Conservation (phyloP, 1,140 invertebrate genomes). For the Drosophila yakuba region DNA sequence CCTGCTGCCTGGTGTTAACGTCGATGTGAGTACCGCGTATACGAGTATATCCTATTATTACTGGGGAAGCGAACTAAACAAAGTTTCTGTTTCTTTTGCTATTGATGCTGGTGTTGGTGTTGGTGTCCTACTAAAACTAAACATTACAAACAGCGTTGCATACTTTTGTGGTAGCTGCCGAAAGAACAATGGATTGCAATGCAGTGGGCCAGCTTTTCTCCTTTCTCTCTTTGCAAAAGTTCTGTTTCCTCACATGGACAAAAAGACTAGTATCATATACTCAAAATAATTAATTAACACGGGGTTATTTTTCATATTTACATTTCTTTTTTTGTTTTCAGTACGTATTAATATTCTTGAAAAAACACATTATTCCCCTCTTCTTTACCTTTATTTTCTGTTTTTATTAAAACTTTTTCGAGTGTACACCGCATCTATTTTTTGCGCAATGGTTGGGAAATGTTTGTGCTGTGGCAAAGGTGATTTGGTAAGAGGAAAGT, state of each 20-base stretch:
- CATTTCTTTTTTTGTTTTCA: neutral
- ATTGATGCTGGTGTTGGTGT: slow-evolving; percentile 18
- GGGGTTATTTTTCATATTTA: neutral
- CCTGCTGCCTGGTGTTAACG: slow-evolving; percentile 87
- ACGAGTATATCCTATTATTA: neutral
- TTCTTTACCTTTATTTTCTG: neutral
- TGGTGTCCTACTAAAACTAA: slow-evolving; percentile 47
- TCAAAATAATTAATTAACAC: no score
- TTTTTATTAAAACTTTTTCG: neutral
- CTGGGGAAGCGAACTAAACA: slow-evolving; percentile 4
- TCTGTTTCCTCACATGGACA: slow-evolving; percentile 1
- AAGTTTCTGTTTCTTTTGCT: slow-evolving; percentile 5
- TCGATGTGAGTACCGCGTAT: slow-evolving; percentile 86
- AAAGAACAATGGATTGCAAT: slow-evolving; percentile 58
- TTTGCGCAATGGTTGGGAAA: neutral
- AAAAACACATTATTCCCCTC: neutral
- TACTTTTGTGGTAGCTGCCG: slow-evolving; percentile 62
- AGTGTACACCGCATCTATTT: neutral
- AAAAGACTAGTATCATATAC: neutral
- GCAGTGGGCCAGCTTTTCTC: slow-evolving; percentile 9
- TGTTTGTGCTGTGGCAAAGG: slow-evolving; percentile 17
- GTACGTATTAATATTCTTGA: neutral
- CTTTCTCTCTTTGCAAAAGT: neutral
- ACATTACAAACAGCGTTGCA: slow-evolving; percentile 74
- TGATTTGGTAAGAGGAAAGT: slow-evolving; percentile 4